Evolutionary conservation across 2,888 invertebrate genomes (phyloP).

Genomic region (Lepidocyrtoides sp.): DNA sequence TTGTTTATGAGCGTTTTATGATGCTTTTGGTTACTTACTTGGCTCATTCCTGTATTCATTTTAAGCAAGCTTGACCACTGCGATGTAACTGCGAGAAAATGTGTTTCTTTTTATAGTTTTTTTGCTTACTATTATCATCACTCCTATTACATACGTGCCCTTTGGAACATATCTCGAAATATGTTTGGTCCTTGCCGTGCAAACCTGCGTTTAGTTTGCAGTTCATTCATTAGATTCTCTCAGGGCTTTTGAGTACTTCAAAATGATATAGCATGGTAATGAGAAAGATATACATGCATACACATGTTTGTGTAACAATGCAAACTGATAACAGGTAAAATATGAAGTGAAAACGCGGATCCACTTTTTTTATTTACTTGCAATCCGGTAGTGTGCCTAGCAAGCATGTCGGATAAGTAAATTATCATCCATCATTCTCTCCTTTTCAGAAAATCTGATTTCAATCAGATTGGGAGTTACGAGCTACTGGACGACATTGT

Average conservation of each 20-base stretch:
- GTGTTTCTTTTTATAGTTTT: constrained; percentile 9
- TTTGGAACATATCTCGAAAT: background rate
- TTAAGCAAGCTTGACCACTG: constrained; percentile 15
- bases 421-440: constrained; percentile 48
- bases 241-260: background rate
- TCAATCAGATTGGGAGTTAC: background rate
- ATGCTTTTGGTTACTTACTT: constrained; percentile 26
- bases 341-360: constrained; percentile 49
- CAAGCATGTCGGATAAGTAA: constrained; percentile 10
- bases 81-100: background rate
- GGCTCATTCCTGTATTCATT: background rate
- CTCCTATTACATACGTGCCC: background rate
- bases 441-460: constrained; percentile 9
- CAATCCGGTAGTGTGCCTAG: background rate
- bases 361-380: background rate
- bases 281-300: constrained; percentile 48
- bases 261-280: constrained; percentile 57
- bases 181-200: background rate
- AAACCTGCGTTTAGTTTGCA: background rate
- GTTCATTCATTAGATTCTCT: constrained; percentile 16
- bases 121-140: background rate
- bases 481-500: background rate
- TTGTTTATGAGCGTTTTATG: constrained; percentile 77
- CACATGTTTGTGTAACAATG: constrained; percentile 37
- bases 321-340: constrained; percentile 49